Evolutionary conservation across 1,140 invertebrate species (phyloP).

Genomic region (Cyphomyrmex costatus): DNA sequence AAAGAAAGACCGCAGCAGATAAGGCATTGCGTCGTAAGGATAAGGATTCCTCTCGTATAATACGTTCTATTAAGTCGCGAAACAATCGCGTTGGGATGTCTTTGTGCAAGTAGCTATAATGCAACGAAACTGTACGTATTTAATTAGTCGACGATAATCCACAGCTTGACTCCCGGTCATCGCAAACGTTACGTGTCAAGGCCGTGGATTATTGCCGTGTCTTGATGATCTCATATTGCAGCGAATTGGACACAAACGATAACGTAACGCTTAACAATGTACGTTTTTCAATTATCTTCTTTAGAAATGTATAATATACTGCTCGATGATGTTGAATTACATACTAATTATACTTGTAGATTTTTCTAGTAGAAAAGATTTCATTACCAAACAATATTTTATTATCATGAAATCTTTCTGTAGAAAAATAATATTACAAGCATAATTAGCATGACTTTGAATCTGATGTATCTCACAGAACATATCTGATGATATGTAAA

Average conservation of each 20-base stretch:
- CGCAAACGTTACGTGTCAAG: conserved; percentile 59
- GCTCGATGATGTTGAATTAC: background rate
- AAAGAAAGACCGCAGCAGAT: background rate
- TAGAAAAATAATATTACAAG: conserved; percentile 13
- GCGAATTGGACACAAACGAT: conserved; percentile 1
- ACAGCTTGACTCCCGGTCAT: background rate
- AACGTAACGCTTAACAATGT: background rate
- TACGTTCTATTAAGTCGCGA: background rate
- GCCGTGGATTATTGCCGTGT: conserved; percentile 38
- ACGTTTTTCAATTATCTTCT: background rate
- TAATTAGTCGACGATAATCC: conserved; percentile 68
- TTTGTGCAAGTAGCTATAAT: background rate
- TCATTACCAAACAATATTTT: background rate
- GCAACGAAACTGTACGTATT: conserved; percentile 35
- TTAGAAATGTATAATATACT: background rate
- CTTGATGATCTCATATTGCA: conserved; percentile 38
- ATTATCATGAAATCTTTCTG: background rate
- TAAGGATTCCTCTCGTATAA: background rate
- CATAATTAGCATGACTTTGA: conserved; percentile 31
- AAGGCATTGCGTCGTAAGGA: background rate
- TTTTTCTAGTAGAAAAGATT: too few species aligned
- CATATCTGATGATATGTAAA: conserved; percentile 29
- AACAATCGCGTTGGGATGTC: conserved; percentile 2
- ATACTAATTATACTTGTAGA: background rate
- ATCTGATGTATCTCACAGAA: background rate